Conservation (phyloP, 2,113 vertebrate genomes). For the Archocentrus centrarchus region DNA sequence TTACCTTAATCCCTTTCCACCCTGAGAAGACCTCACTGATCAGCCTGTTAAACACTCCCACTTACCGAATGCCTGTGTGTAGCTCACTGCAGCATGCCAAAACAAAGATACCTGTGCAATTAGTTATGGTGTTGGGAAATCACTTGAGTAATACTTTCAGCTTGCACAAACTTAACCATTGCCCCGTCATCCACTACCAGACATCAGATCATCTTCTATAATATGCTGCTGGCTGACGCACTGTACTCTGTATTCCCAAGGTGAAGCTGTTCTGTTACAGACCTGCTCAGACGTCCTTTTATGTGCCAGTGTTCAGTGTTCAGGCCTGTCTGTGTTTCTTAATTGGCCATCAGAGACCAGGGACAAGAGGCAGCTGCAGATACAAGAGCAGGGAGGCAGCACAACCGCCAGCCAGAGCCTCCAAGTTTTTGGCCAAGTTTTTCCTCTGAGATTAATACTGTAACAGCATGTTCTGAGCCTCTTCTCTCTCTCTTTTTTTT, state of each 20-base stretch:
- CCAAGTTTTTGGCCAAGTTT: not conserved
- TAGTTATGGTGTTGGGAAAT: conserved; percentile 38
- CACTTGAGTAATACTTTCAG: conserved; percentile 33
- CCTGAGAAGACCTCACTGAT: conserved; percentile 28
- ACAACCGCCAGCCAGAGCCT: not conserved
- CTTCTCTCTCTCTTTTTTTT: not conserved
- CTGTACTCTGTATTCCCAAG: conserved; percentile 30
- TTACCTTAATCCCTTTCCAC: not conserved
- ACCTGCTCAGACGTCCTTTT: conserved; percentile 38
- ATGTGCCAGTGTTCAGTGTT: conserved; percentile 28
- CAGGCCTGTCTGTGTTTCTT: conserved; percentile 28
- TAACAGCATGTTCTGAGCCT: not conserved
- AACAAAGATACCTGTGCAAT: conserved; percentile 47
- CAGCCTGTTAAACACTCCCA: conserved; percentile 32
- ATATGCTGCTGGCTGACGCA: not conserved
- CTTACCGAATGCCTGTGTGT: not conserved
- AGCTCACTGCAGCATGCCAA: not conserved
- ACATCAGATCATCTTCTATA: not conserved
- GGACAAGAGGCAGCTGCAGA: conserved; percentile 39
- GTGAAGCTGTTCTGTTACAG: conserved; percentile 23
- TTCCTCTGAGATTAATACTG: not conserved
- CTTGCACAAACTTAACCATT: conserved; percentile 21
- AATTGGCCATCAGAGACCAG: conserved; percentile 61
- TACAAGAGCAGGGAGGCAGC: not conserved
- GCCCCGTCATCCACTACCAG: not conserved